Evolutionary conservation across 2,797 vertebrate genomes (phyloP), one percentile per base, ranked within the genome.

Genomic region (Okamejei kenojei): DNA sequence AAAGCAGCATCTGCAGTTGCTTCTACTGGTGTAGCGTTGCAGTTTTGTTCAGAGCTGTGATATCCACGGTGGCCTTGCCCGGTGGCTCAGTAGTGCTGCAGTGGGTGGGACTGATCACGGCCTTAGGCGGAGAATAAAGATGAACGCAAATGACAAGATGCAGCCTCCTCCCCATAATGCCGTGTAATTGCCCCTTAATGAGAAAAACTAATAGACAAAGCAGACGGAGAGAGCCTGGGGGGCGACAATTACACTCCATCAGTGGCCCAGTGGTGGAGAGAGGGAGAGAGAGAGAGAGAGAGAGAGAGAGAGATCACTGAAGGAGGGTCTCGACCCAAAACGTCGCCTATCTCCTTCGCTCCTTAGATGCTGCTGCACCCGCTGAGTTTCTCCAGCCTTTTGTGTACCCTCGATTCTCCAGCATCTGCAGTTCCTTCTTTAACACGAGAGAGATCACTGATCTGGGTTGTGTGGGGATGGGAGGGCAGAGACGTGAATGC

Each of bases 111-210:
- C 90, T 73, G 74, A 91, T 74, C 45, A 91, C 38, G 13, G 90
- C 90, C 90, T 73, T 3, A 54, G 90, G 90, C 90, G 74, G 45
- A 68, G 65, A 91, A 91, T 91, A 74, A 91, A 54, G 35, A 23
- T 91, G 68, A 91, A 35, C 68, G 74, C 45, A 73, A 91, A 74
- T 29, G 38, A 91, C 90, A 74, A 26, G 90, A 91, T 91, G 71
- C 90, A 91, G 90, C 19, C 68, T 91, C 90, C 74, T 74, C 90
- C 38, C 74, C 71, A 29, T 91, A 91, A 91, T 91, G 35, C 21
- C 32, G 74, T 91, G 74, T 91, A 74, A 91, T 91, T 91, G 61
- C 63, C 84, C 65, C 65, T 88, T 88, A 68, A 88, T 88, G n/a
- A 68, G 68, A n/a, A 88, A 88, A 88, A n/a, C 45, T 68, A 88